Conservation (phyloP, 2,113 vertebrate genomes). For the Pseudopipra pipra region DNA sequence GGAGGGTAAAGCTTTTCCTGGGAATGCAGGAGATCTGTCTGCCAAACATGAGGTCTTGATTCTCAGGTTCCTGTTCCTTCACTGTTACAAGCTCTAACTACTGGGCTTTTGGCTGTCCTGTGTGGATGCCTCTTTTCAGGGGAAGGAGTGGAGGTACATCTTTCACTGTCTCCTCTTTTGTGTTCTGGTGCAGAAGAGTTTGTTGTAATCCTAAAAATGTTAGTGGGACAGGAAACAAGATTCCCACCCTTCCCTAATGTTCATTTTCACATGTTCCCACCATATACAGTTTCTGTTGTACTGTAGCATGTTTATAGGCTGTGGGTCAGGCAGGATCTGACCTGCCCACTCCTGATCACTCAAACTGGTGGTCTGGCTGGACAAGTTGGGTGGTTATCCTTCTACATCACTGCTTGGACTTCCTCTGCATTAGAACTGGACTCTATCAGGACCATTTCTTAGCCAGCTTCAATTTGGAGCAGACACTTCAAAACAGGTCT, state of each 20-base stretch:
- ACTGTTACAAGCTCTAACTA: slow-evolving; percentile 3
- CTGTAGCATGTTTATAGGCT: background rate
- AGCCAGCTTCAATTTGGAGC: background rate
- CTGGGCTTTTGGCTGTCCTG: slow-evolving; percentile 41
- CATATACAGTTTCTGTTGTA: background rate
- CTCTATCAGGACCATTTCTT: background rate
- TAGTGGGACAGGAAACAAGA: background rate
- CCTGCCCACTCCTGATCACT: background rate
- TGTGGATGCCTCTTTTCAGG: background rate
- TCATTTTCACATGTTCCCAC: background rate
- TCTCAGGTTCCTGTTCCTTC: slow-evolving; percentile 48
- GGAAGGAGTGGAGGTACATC: accelerated
- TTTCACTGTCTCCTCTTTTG: background rate
- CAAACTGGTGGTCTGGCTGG: background rate
- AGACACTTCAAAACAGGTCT: background rate
- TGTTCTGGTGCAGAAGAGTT: background rate
- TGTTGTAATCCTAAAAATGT: background rate
- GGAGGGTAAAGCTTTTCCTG: slow-evolving; percentile 49
- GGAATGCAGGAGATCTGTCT: slow-evolving; percentile 31
- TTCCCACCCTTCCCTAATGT: background rate
- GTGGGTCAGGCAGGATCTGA: background rate
- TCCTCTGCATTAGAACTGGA: background rate
- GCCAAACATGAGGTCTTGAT: slow-evolving; percentile 65
- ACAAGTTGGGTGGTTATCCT: background rate
- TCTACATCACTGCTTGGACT: background rate